Percentiles rank a stretch among this genome's conserved stretches.
These are phyloP conservation scores for Papilio gigon DNA, from an alignment of 2,888 invertebrate genomes.

Conservation along the genomic window DNA sequence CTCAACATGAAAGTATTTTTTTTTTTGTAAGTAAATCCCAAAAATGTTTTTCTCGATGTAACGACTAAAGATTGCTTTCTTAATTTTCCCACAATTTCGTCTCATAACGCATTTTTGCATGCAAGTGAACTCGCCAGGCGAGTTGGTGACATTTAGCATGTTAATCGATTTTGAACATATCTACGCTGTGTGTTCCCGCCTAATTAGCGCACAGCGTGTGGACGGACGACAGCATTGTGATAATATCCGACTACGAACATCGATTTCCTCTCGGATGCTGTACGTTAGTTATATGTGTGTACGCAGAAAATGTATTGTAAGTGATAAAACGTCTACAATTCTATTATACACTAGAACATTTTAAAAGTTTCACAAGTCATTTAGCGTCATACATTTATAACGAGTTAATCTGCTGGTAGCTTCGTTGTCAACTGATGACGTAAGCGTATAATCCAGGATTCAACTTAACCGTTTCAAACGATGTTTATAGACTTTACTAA, in stretches of 20 bases:
- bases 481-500: not conserved
- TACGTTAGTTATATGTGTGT: not conserved
- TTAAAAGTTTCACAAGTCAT: not conserved
- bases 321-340: not conserved
- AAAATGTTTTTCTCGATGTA: too few species aligned
- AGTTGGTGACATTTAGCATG: not conserved
- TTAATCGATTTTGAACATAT: not conserved
- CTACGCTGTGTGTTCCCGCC: not conserved
- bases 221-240: not conserved
- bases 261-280: not conserved
- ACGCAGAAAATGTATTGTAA: not conserved
- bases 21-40: too few species aligned
- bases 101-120: not conserved
- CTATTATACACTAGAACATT: not conserved
- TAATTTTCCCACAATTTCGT: not conserved
- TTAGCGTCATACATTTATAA: not conserved
- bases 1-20: not conserved
- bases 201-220: not conserved
- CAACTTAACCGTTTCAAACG: not conserved
- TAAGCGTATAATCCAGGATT: slow-evolving; percentile 9
- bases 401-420: slow-evolving; percentile 3
- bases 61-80: not conserved
- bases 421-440: not conserved
- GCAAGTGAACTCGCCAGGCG: not conserved
- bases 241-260: slow-evolving; percentile 5